Conservation (phyloP, 2,888 invertebrate genomes). For the Stegophylla sp. region DNA sequence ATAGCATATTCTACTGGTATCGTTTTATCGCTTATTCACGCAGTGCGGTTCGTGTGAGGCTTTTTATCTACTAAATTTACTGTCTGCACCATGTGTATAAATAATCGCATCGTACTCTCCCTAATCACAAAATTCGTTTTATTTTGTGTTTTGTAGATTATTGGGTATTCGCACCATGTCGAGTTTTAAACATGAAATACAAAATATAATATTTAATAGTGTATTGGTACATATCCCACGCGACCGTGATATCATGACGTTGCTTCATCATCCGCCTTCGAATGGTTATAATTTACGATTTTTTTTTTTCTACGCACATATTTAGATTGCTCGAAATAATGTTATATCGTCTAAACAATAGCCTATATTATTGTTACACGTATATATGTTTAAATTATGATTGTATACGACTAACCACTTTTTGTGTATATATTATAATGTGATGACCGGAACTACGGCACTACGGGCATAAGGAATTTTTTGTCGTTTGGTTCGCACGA, state of each 20-base stretch:
- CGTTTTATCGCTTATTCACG: slow-evolving; percentile 2
- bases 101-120: neutral
- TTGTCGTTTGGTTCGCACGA: slow-evolving; percentile 55
- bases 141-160: neutral
- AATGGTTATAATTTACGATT: neutral
- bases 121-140: neutral
- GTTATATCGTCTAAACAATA: slow-evolving; percentile 45
- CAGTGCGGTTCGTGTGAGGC: neutral
- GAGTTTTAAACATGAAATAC: neutral
- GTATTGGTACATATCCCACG: neutral
- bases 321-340: slow-evolving; percentile 31
- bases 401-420: slow-evolving; percentile 28
- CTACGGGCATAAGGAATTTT: slow-evolving; percentile 43
- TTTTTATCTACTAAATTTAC: neutral
- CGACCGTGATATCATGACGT: neutral
- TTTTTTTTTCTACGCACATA: neutral
- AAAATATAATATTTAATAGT: neutral
- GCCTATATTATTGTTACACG: slow-evolving; percentile 37
- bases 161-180: neutral
- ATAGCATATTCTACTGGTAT: neutral
- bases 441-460: slow-evolving; percentile 56
- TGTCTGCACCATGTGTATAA: neutral
- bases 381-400: slow-evolving; percentile 38
- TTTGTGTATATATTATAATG: slow-evolving; percentile 20
- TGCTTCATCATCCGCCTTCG: neutral